Evolutionary conservation across 2,888 invertebrate species (phyloP).

Genomic region (Hirtodrosophila trivittata): DNA sequence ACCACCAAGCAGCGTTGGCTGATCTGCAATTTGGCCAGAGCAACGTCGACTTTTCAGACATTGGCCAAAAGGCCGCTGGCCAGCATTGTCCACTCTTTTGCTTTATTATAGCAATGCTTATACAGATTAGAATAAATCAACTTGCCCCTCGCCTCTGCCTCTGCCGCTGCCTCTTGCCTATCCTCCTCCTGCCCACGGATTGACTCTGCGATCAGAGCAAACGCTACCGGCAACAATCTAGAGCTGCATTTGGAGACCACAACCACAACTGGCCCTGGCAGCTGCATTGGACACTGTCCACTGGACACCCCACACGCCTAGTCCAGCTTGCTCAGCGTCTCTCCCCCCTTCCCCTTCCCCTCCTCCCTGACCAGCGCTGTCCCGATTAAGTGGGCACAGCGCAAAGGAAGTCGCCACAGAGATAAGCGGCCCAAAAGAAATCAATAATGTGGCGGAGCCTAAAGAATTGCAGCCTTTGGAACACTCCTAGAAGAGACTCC

Average conservation of each 20-base stretch:
- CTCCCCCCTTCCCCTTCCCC: too few species aligned
- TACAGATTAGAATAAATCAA: conserved; percentile 79
- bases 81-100: conserved; percentile 74
- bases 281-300: conserved; percentile 44
- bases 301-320: conserved; percentile 24
- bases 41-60: conserved; percentile 26
- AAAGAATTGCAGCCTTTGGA: too few species aligned
- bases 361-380: too few species aligned
- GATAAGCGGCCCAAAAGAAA: too few species aligned
- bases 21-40: conserved; percentile 65
- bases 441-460: too few species aligned
- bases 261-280: conserved; percentile 31
- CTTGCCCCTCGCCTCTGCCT: conserved; percentile 39
- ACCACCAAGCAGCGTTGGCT: conserved; percentile 12
- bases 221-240: conserved; percentile 73
- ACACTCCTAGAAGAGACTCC: too few species aligned
- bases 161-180: conserved; percentile 2
- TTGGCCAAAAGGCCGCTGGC: conserved; percentile 62
- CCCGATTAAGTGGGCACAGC: conserved; percentile 56
- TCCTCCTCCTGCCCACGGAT: conserved; percentile 5
- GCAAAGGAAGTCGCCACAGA: too few species aligned
- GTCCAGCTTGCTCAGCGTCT: conserved; percentile 25
- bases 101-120: conserved; percentile 79
- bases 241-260: conserved; percentile 44
- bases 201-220: conserved; percentile 46